Percentiles rank a stretch among this genome's conserved stretches.
phyloP scores from a whole-genome alignment of 2,113 vertebrate species.

The Peucedramus taeniatus region DNA sequence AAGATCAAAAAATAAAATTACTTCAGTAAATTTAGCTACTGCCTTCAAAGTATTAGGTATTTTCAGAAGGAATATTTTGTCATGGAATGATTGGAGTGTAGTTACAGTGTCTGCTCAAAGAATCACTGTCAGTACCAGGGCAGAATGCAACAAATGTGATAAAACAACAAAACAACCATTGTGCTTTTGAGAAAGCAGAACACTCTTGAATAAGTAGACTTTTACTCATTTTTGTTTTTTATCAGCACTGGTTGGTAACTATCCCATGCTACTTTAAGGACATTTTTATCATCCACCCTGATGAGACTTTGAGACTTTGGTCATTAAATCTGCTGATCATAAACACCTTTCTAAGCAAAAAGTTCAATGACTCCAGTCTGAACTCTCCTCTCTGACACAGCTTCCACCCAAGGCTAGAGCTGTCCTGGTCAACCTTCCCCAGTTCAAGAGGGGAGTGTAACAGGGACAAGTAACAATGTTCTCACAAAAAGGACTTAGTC shows the following conservation, averaged over 20 bases:
- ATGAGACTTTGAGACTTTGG: not conserved
- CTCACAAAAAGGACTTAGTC: not conserved
- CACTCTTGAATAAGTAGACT: not conserved
- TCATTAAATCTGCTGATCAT: not conserved
- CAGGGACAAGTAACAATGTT: not conserved
- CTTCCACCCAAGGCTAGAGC: not conserved
- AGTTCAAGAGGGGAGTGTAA: not conserved
- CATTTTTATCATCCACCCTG: not conserved
- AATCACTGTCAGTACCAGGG: not conserved
- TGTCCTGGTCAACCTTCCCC: not conserved
- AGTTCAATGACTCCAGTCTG: not conserved
- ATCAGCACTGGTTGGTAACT: not conserved
- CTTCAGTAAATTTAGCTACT: not conserved
- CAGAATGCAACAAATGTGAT: not conserved
- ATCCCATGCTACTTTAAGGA: not conserved
- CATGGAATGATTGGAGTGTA: not conserved
- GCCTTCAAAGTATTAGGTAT: not conserved
- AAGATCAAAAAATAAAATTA: not conserved
- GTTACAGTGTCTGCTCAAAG: not conserved
- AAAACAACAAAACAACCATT: not conserved
- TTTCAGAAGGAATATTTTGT: not conserved
- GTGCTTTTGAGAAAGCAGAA: not conserved
- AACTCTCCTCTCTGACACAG: not conserved
- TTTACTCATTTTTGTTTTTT: not conserved
- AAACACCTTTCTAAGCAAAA: not conserved